Percentiles rank a stretch among this genome's conserved stretches.
These are phyloP conservation scores for Thalassoma bifasciatum DNA, from an alignment of 2,113 vertebrate species.

Conservation along the genomic window DNA sequence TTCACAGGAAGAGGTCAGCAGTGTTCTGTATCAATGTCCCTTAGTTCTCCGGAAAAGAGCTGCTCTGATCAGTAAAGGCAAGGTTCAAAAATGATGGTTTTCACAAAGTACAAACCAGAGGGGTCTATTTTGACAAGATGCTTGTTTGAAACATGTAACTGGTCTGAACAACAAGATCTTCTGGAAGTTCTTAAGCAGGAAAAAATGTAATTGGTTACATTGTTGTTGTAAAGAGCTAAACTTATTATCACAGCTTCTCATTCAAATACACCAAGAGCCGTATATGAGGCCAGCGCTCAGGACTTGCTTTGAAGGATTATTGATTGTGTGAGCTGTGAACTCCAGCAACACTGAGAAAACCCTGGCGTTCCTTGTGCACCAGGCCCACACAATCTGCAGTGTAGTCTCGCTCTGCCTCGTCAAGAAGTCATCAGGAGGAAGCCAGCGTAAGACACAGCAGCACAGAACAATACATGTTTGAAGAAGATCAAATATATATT, in stretches of 20 bases:
- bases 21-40: too few species aligned
- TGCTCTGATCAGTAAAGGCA: background rate
- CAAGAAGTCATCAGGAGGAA: slow-evolving; percentile 65
- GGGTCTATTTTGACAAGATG: background rate
- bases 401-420: slow-evolving; percentile 69
- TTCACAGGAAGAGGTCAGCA: slow-evolving; percentile 65
- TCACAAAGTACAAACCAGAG: background rate
- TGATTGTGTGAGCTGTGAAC: slow-evolving; percentile 22
- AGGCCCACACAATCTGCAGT: slow-evolving; percentile 33
- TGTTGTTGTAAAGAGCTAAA: background rate
- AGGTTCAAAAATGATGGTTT: background rate
- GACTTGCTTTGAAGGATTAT: background rate
- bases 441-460: slow-evolving; percentile 77
- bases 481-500: slow-evolving; percentile 86
- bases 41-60: too few species aligned
- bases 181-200: background rate
- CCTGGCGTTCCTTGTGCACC: slow-evolving; percentile 39
- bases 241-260: background rate
- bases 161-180: background rate
- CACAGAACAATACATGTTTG: slow-evolving; percentile 84
- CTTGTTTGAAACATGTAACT: background rate
- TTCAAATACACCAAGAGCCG: background rate
- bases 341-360: slow-evolving; percentile 8
- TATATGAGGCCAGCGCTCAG: background rate
- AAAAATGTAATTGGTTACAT: background rate